Evolutionary conservation across 2,797 vertebrate species (phyloP).

Genomic region (Eleutherodactylus coqui): DNA sequence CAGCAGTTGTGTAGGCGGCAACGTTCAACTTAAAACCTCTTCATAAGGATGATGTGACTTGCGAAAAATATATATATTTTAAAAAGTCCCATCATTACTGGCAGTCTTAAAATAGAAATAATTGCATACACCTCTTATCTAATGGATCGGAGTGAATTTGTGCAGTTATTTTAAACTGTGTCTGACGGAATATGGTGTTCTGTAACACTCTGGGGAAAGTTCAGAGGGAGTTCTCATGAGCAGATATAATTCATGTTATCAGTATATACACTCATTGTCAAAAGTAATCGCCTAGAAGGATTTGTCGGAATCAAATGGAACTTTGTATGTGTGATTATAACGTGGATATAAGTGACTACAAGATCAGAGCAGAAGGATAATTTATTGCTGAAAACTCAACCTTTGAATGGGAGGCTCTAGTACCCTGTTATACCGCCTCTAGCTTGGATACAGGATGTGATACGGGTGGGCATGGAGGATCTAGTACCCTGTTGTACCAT

Average conservation of each 20-base stretch:
- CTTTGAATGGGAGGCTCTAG: too few relatives aligned
- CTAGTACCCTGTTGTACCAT: too few relatives aligned
- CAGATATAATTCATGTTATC: conserved; percentile 1
- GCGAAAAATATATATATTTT: conserved; percentile 9
- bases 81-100: conserved; percentile 7
- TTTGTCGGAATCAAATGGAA: too few relatives aligned
- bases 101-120: conserved; percentile 24
- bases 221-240: not conserved
- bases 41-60: conserved; percentile 17
- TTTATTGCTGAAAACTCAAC: too few relatives aligned
- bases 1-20: conserved; percentile 43
- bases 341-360: too few relatives aligned
- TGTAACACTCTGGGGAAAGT: not conserved
- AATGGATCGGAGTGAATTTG: conserved; percentile 5
- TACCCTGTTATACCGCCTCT: too few relatives aligned
- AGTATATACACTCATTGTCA: too few relatives aligned
- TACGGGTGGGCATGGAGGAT: too few relatives aligned
- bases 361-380: too few relatives aligned
- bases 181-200: not conserved
- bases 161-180: conserved; percentile 11
- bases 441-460: too few relatives aligned
- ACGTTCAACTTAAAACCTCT: conserved; percentile 22
- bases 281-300: too few relatives aligned
- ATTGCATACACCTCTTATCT: conserved; percentile 23
- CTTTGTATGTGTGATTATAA: too few relatives aligned